Percentiles rank a stretch among this genome's conserved stretches.
Conservation (phyloP, 2,888 invertebrate species). For the Drosophila phalerata region DNA sequence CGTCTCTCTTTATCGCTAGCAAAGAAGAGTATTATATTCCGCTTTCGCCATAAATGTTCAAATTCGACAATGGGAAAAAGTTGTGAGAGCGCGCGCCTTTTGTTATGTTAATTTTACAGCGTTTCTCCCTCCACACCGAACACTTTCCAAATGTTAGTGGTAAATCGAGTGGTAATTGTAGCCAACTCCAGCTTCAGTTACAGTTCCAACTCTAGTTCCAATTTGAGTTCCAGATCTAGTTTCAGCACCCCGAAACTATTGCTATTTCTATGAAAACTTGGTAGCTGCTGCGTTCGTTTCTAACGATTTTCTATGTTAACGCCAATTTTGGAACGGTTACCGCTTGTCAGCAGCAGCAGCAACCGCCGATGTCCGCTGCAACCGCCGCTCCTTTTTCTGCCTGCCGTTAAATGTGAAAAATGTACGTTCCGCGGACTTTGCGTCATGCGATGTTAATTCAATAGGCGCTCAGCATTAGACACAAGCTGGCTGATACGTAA, state of each 20-base stretch:
- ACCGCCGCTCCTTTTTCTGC: neutral
- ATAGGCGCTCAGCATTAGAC: slow-evolving; percentile 71
- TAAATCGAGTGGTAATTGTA: neutral
- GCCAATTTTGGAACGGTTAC: slow-evolving; percentile 33
- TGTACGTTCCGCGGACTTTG: slow-evolving; percentile 84
- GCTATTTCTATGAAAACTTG: slow-evolving; percentile 81
- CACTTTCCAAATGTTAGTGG: slow-evolving; percentile 52
- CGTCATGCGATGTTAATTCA: slow-evolving; percentile 86
- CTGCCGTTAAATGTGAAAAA: slow-evolving; percentile 58
- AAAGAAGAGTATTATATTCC: slow-evolving; percentile 15
- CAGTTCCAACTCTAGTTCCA: slow-evolving; percentile 4
- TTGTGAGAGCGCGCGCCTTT: slow-evolving; percentile 24
- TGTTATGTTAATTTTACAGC: slow-evolving; percentile 78
- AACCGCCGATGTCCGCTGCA: neutral
- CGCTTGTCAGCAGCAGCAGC: neutral
- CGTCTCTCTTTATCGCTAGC: slow-evolving; percentile 1
- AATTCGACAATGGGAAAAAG: slow-evolving; percentile 63
- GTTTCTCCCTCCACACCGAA: neutral
- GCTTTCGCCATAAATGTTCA: slow-evolving; percentile 65
- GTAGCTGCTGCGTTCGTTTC: slow-evolving; percentile 73
- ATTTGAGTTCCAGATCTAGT: neutral
- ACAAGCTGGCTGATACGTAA: slow-evolving; percentile 62
- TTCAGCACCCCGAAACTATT: slow-evolving; percentile 53
- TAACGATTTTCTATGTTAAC: slow-evolving; percentile 79
- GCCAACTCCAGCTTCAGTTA: slow-evolving; percentile 1